phyloP scores from a whole-genome alignment of 2,113 vertebrate species.

The Laticauda laticaudata region DNA sequence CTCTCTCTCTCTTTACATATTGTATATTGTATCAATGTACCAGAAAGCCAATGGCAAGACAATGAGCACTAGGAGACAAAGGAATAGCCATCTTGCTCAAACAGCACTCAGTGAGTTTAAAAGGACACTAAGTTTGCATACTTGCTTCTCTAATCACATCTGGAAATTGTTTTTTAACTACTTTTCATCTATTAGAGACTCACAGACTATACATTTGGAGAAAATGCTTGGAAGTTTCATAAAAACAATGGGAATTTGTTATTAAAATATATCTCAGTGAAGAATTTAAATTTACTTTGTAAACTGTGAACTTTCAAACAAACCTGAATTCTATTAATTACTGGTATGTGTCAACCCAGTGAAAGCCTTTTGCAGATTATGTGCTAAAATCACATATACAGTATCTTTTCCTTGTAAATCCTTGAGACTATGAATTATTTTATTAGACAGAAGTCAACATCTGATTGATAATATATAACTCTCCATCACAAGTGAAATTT shows the following conservation, averaged over 20 bases:
- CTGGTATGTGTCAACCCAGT: background rate
- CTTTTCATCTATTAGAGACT: background rate
- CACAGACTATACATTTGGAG: background rate
- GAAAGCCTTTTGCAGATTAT: background rate
- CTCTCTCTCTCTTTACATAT: no score
- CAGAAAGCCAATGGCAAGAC: no score
- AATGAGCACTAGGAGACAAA: background rate
- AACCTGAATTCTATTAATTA: background rate
- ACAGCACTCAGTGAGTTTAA: background rate
- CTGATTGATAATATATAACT: background rate
- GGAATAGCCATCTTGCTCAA: background rate
- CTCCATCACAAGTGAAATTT: background rate
- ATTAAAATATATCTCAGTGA: background rate
- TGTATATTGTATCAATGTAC: no score
- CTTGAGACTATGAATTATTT: background rate
- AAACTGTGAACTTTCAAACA: background rate
- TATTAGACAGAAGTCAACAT: background rate
- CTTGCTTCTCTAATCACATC: background rate
- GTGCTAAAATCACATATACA: background rate
- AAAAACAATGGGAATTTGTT: background rate
- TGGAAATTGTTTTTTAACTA: background rate
- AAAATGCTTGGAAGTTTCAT: background rate
- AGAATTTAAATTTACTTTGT: background rate
- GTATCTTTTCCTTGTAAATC: no score
- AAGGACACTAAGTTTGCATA: background rate